phyloP scores from a whole-genome alignment of 2,888 invertebrate species.

The Cryptocheilus praepositus region DNA sequence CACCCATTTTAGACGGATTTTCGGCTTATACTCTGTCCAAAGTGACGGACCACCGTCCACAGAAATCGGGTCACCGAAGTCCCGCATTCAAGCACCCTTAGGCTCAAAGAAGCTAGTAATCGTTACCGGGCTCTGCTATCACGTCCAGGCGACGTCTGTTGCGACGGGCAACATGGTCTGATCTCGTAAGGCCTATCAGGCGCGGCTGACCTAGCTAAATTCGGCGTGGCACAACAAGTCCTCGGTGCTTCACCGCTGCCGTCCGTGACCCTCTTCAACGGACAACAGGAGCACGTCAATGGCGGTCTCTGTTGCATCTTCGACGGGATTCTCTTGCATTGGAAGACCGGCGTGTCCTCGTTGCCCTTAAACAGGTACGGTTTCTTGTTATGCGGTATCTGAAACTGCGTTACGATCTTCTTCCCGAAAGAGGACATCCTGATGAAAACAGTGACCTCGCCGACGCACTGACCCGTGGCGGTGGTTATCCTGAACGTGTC shows the following conservation, averaged over 20 bases:
- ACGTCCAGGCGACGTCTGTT: too few species aligned
- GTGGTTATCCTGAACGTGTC: slow-evolving; percentile 78
- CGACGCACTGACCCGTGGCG: slow-evolving; percentile 76
- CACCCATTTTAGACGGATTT: too few species aligned
- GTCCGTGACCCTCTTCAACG: slow-evolving; percentile 25
- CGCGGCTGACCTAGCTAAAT: slow-evolving; percentile 12
- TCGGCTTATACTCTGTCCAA: too few species aligned
- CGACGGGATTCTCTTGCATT: slow-evolving; percentile 63
- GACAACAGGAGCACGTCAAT: slow-evolving; percentile 14
- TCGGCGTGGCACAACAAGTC: slow-evolving; percentile 30
- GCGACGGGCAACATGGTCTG: not conserved
- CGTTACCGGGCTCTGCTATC: too few species aligned
- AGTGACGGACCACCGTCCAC: too few species aligned
- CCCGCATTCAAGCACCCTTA: too few species aligned
- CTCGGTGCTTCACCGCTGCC: slow-evolving; percentile 33
- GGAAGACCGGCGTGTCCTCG: slow-evolving; percentile 62
- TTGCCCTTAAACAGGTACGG: slow-evolving; percentile 66
- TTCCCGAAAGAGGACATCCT: slow-evolving; percentile 82
- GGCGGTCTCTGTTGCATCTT: slow-evolving; percentile 1
- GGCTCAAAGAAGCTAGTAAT: too few species aligned
- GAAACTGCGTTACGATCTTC: slow-evolving; percentile 81
- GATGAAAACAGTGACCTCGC: slow-evolving; percentile 79
- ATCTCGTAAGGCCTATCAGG: not conserved
- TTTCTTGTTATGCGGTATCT: slow-evolving; percentile 72
- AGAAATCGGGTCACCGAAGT: too few species aligned